Base-by-base conservation (phyloP, 2,888 invertebrate species). In the Caenorhabditis angaria region DNA sequence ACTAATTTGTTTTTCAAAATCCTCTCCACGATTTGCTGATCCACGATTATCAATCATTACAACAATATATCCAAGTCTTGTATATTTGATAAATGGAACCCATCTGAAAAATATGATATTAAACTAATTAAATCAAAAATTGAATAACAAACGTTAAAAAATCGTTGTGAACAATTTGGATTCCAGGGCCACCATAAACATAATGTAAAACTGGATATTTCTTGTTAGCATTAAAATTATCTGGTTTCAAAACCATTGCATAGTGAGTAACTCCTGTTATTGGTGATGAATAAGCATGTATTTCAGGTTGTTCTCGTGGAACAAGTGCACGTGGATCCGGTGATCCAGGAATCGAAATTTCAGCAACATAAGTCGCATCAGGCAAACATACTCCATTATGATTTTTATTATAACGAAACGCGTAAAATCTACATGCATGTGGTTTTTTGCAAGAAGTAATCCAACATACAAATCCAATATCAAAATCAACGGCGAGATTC, bases 171-270 rank as follows among this genome's bases (percentile, higher is more conserved):
- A 99, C 97, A 48, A 96, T 91, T 90, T 99, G 97, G 57, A 97
- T 95, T 88, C 97, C 96, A 0, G 99, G 99, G 0, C 99, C 99
- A 2, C 96, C 99, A 88, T 99, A 99, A 62, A 99, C 94, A 89
- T 95, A 95, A 59, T 97, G 91, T 70, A 99, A 93, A 20, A 95
- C 95, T 0, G 99, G 97, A 59, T 80, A 77, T 48, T 69, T 72
- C 53, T 68, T 74, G 32, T 29, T 35, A 2, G 56, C 54, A 20
- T 71, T 65, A 28, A 65, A 75, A 41, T 71, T 66, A 12, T 48
- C 22, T 6, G 81, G 81, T 4, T 71, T 62, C 24, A 81, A 35
- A 2, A 79, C 50, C 66, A 81, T 57, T 1, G 62, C 81, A 35
- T 70, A 74, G 41, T 77, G 75, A n/a, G 24, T 54, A 10, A 72